These are phyloP conservation scores for Drosophila lacicola DNA, from an alignment of 2,888 invertebrate species.

Conservation along the genomic window DNA sequence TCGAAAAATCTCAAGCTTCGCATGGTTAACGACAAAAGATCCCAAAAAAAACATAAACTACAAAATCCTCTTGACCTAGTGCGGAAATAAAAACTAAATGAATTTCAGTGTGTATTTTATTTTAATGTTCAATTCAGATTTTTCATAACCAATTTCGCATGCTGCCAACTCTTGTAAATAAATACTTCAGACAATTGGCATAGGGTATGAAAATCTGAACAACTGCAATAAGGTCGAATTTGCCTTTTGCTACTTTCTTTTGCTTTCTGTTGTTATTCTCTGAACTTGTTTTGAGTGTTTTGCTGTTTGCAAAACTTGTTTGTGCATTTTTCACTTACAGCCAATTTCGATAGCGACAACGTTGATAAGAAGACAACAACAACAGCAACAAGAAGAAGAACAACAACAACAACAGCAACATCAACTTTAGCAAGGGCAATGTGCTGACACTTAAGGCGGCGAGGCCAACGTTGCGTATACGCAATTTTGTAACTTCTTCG, in stretches of 20 bases:
- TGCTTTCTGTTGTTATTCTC: conserved; percentile 21
- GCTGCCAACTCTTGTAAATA: neutral
- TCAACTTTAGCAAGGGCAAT: conserved; percentile 40
- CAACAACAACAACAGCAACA: conserved; percentile 1
- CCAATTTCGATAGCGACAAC: conserved; percentile 50
- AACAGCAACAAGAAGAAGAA: conserved; percentile 7
- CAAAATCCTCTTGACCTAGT: no score
- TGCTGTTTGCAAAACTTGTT: conserved; percentile 54
- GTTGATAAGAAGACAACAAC: conserved; percentile 26
- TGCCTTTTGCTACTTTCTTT: conserved; percentile 29
- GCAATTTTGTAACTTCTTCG: conserved; percentile 48
- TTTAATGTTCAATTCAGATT: no score
- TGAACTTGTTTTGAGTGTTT: conserved; percentile 46
- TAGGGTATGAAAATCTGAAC: conserved; percentile 26
- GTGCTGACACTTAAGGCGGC: conserved; percentile 60
- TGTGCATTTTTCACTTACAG: conserved; percentile 61
- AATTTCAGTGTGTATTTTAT: neutral
- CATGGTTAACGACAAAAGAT: conserved; percentile 8
- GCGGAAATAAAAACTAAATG: neutral
- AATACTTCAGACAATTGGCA: neutral
- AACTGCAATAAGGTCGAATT: conserved; percentile 42
- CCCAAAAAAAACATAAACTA: conserved; percentile 6
- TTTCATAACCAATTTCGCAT: neutral
- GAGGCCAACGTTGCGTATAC: conserved; percentile 48
- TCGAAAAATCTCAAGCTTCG: neutral